Conservation (phyloP, 2,113 vertebrate species). For the Sminthopsis crassicaudata region DNA sequence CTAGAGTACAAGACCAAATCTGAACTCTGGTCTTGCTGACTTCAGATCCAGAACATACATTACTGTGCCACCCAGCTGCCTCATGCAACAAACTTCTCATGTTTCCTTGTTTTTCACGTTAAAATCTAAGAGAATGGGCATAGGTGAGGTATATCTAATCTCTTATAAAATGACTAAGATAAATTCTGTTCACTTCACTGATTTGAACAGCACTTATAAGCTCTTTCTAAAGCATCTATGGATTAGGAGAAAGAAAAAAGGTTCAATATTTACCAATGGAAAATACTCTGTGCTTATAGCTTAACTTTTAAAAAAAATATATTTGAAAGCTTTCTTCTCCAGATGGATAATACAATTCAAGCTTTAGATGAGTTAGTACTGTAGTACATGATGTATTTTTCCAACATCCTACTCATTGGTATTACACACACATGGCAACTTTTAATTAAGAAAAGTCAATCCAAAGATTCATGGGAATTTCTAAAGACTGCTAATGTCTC, state of each 20-base stretch:
- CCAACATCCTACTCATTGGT: neutral
- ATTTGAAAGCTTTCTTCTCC: conserved; percentile 27
- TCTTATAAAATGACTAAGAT: neutral
- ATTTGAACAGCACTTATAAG: neutral
- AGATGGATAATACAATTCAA: neutral
- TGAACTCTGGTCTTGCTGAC: neutral
- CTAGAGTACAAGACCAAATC: neutral
- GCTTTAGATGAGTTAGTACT: neutral
- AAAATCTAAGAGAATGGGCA: conserved; percentile 11
- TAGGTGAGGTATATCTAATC: neutral
- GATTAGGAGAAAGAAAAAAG: conserved; percentile 19
- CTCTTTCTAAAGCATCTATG: neutral
- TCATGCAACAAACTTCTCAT: neutral
- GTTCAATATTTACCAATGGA: neutral
- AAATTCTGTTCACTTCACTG: neutral
- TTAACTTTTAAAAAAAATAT: neutral
- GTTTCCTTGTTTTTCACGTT: neutral
- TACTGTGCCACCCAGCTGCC: neutral
- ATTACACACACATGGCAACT: neutral
- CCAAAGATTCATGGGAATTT: neutral
- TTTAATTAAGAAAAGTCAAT: neutral
- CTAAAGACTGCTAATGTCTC: neutral
- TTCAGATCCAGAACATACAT: neutral
- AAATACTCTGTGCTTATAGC: neutral
- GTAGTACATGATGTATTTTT: neutral